Evolutionary conservation across 2,888 invertebrate genomes (phyloP), one percentile per base, ranked within the genome.

Genomic region (Coelopa pilipes): DNA sequence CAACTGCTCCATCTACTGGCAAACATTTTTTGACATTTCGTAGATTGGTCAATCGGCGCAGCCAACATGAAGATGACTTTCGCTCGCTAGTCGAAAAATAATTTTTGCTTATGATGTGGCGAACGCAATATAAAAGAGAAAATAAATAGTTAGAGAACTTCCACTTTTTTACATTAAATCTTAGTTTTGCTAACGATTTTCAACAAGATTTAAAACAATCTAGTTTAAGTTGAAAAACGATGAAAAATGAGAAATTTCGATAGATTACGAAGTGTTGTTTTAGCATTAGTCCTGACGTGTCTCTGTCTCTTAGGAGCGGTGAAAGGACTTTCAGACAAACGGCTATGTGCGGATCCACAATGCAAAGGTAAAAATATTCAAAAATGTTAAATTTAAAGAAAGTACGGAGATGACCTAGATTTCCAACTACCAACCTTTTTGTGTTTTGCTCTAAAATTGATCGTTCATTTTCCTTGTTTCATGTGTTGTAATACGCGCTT

Each of bases 321-420:
- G 63, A 62, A 55, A 62, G 73, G 66, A 87, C 88, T 91, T 82
- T 92, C 93, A 72, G 91, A 93, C 84, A 91, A 91, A 87, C 90
- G 92, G 82, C 88, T 90, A 83, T 94, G 94, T 90, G 92, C 89
- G 80, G 92, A 94, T 88, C 87, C 89, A 85, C 87, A 91, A 84
- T 94, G 94, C 87, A 89, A 90, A 87, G 90, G 94, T 94, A 89
- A 86, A 84, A 84, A 81, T 77, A 62, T 66, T 60, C n/a, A 11
- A 12, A 71, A 65, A 34, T 21, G 13, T 45, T 1, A 46, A 21
- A 46, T 45, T 2, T 68, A 34, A n/a, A 11, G 9, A 45, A n/a
- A 53, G 1, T 46, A 13, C 65, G 13, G 34, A 19, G 11, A 21
- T 21, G 19, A 21, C 57, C 57, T 59, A 19, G 24, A 4, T 34